Evolutionary conservation across 1,140 invertebrate genomes (phyloP), one percentile per base, ranked within the genome.

Genomic region (Drosophila mayri): DNA sequence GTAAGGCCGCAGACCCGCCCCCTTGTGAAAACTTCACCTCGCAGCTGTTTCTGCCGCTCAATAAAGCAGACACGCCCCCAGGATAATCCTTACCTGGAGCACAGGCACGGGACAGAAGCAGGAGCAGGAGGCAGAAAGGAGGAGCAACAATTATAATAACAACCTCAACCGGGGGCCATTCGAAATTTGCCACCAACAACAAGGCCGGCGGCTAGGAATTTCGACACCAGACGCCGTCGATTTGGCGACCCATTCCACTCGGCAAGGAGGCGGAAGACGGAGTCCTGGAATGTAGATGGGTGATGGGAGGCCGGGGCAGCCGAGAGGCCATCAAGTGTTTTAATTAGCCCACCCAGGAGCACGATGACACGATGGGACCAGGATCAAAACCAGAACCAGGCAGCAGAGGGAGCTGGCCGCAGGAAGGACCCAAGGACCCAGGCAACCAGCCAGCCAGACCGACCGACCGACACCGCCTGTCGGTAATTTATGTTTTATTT

Each of bases 401-500:
- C 25, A 14, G 30, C 9, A 6, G 22, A n/a, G 47, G 44, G 16
- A 12, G 37, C 54, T 43, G 32, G 54, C 54, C 54, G 54, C 54
- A 68, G 55, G 25, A 35, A 20, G 22, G 58, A 68, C 54, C 55
- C 43, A n/a, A 32, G 59, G 38, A 66, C 62, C 38, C 16, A 22
- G 5, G 18, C 10, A 43, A 3, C 41, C 41, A 5, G n/a, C 9
- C 41, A 43, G 18, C 18, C 41, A 20, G 18, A 43, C 41, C 41
- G 20, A n/a, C 22, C 25, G 50, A 35, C 49, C 32, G 41, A 64
- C 50, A 57, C 70, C 61, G 82, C 74, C 83, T 86, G 83, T 87
- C 70, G 65, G 79, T 86, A 87, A 86, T 86, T 86, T 86, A 86
- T 86, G 82, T 80, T 77, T 86, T 86, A 86, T 87, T 86, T 86